phyloP scores from a whole-genome alignment of 2,113 vertebrate species.

The Talpa occidentalis region DNA sequence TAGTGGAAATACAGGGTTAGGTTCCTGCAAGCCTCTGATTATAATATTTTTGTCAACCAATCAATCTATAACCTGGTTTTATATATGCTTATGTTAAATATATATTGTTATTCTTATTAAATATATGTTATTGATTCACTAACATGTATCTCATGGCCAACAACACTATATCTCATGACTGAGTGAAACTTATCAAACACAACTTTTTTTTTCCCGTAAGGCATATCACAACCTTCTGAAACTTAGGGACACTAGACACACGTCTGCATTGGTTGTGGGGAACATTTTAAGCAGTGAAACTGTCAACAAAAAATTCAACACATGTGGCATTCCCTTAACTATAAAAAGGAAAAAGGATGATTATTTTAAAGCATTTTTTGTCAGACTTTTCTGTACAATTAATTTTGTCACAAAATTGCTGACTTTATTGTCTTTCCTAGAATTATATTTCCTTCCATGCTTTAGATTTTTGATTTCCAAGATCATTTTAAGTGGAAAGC shows the following conservation, averaged over 20 bases:
- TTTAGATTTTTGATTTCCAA: conserved; percentile 1
- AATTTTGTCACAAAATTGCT: conserved; percentile 18
- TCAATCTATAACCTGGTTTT: neutral
- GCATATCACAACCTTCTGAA: neutral
- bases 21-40: neutral
- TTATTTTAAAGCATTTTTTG: conserved; percentile 39
- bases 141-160: neutral
- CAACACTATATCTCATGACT: neutral
- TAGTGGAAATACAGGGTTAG: neutral
- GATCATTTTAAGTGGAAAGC: conserved; percentile 9
- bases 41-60: neutral
- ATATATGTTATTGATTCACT: neutral
- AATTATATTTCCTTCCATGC: neutral
- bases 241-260: neutral
- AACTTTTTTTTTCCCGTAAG: neutral
- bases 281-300: conserved; percentile 6
- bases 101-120: neutral
- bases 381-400: neutral
- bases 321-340: neutral
- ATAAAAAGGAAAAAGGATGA: neutral
- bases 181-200: neutral
- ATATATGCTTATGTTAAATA: neutral
- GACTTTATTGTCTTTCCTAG: conserved; percentile 12
- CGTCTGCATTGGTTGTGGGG: neutral
- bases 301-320: neutral